These are phyloP conservation scores for Cuculus canorus DNA, from an alignment of 2,797 vertebrate species.

Conservation along the genomic window DNA sequence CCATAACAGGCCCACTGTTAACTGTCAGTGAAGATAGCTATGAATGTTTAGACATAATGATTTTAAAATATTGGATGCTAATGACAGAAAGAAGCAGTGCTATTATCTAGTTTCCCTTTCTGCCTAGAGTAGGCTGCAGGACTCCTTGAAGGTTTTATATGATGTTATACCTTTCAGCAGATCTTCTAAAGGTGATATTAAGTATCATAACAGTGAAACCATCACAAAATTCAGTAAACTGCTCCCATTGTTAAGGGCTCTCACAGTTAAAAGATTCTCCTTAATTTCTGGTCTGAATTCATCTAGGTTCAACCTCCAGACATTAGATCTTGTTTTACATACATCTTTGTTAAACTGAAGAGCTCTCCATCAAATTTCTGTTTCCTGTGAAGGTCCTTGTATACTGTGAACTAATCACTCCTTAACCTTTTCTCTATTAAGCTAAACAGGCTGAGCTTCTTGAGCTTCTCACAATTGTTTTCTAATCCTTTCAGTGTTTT, in stretches of 20 bases:
- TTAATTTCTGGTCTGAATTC: slow-evolving; percentile 26
- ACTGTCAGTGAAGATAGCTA: not conserved
- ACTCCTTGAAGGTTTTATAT: not conserved
- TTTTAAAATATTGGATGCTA: not conserved
- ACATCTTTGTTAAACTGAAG: slow-evolving; percentile 53
- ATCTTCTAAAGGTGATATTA: not conserved
- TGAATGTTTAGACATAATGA: not conserved
- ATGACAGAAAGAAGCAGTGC: not conserved
- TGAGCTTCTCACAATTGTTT: slow-evolving; percentile 69
- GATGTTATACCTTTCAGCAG: not conserved
- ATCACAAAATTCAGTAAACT: not conserved
- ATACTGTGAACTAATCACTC: slow-evolving; percentile 51
- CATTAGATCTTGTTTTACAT: slow-evolving; percentile 3
- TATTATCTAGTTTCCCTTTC: not conserved
- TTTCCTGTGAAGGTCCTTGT: slow-evolving; percentile 60
- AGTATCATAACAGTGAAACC: accelerated
- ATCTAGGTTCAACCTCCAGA: not conserved
- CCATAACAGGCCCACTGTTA: not conserved
- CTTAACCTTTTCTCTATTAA: slow-evolving; percentile 71
- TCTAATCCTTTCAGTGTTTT: slow-evolving; percentile 66
- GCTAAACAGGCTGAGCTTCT: slow-evolving; percentile 68
- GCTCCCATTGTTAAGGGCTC: not conserved
- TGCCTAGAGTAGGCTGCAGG: not conserved
- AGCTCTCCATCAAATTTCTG: slow-evolving; percentile 61
- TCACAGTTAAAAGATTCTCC: not conserved